Evolutionary conservation across 1,140 invertebrate genomes (phyloP).

Genomic region (Reticulitermes speratus): DNA sequence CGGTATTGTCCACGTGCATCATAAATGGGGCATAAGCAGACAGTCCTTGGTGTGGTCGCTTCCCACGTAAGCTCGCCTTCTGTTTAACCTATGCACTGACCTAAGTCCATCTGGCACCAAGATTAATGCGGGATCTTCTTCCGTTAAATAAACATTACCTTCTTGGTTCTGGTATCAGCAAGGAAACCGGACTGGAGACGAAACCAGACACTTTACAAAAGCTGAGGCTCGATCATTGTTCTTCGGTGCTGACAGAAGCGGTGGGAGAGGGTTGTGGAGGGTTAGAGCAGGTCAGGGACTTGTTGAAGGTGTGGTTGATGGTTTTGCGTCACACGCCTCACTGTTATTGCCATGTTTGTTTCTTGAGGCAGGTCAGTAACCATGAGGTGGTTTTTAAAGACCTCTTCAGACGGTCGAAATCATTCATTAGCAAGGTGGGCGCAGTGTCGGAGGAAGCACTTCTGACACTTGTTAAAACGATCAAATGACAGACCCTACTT

Average conservation of each 20-base stretch:
- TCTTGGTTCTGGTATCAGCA: background rate
- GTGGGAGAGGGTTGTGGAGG: background rate
- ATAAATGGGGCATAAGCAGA: background rate
- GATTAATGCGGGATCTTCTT: background rate
- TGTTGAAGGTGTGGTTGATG: background rate
- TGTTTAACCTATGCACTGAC: background rate
- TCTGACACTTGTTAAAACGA: no score
- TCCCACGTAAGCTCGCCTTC: background rate
- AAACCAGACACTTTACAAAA: background rate
- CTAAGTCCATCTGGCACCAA: background rate
- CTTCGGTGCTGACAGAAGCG: background rate
- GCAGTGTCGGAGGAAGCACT: no score
- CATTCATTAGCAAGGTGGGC: background rate
- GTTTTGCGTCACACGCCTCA: no score
- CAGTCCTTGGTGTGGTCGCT: background rate
- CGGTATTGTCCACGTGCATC: background rate
- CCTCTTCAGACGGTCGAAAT: background rate
- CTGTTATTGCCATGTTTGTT: background rate
- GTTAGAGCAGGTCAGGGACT: conserved; percentile 3
- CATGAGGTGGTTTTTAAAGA: background rate
- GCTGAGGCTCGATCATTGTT: background rate
- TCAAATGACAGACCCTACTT: no score
- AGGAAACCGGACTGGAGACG: background rate
- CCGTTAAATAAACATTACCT: conserved; percentile 1
- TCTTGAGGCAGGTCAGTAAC: background rate